Base-by-base conservation (phyloP, 2,797 vertebrate genomes). In the Siniperca undulata region DNA sequence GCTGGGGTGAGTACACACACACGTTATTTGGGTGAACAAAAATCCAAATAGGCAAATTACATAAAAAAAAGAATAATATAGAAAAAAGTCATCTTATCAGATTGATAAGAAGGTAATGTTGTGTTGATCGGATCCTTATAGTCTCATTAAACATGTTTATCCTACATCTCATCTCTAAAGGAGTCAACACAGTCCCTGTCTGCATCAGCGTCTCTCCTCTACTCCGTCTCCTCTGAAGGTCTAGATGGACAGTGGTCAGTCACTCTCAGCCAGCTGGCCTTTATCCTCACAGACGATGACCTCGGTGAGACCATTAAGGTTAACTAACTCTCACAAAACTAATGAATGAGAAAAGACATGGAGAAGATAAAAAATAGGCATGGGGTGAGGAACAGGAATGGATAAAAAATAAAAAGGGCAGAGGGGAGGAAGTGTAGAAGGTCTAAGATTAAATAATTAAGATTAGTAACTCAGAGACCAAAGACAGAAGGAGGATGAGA, bases 241-340 rank as follows among this genome's bases (percentile, higher is more conserved):
- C 81, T 87, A 89, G 87, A 90, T 89, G 85, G 88, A 85, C 80
- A 48, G 70, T 59, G 85, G 84, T 86, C 80, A 76, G 69, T 81
- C 62, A 40, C 50, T 74, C 66, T 20, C 17, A 42, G 73, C 19
- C 82, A 85, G 76, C 80, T 91, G 83, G 60, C 46, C 83, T 87
- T 56, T 61, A 69, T 69, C 44, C 62, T 65, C 38, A 50, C 22
- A 46, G 80, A 80, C 30, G 11, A 59, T 68, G 86, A 87, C 79
- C 86, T 60, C 53, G 1, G 24, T 52, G 40, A 79, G 68, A 74
- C 79, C 84, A 81, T 74, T 50, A 81, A 79, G 86, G 44, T 71
- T 68, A 86, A 84, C 68, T 55, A 66, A 72, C 59, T 50, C 72
- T 52, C 22, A 3, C 60, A 65, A 78, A 70, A 75, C 59, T 53